These are phyloP conservation scores for Dolichoris vasculosae DNA, from an alignment of 1,140 invertebrate species.

Conservation along the genomic window DNA sequence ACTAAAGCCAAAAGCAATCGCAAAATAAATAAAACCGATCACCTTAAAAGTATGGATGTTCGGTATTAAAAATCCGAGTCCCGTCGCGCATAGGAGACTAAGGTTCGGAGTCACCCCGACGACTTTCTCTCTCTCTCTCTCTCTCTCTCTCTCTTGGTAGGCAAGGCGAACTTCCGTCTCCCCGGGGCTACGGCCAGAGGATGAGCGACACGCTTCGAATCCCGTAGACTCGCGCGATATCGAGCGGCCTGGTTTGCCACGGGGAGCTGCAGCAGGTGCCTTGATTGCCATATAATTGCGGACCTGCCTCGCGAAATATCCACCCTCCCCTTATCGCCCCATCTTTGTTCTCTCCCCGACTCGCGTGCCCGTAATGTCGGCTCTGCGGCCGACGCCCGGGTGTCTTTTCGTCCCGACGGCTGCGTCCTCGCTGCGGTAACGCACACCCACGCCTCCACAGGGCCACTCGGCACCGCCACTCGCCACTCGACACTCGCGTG, in stretches of 20 bases:
- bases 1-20: too few species aligned
- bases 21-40: too few species aligned
- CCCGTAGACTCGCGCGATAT: not conserved
- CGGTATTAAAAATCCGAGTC: too few species aligned
- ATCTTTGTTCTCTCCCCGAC: not conserved
- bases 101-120: too few species aligned
- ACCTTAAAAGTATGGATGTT: too few species aligned
- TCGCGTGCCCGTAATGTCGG: conserved; percentile 30
- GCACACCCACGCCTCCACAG: not conserved
- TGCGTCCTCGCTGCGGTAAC: not conserved
- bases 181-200: not conserved
- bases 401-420: conserved; percentile 22
- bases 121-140: too few species aligned
- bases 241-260: not conserved
- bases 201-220: not conserved
- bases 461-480: too few species aligned
- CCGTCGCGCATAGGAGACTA: too few species aligned
- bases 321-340: conserved; percentile 20
- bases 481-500: conserved; percentile 5
- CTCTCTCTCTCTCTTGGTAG: too few species aligned
- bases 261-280: conserved; percentile 27
- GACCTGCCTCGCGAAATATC: not conserved
- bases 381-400: not conserved
- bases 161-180: not conserved
- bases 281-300: conserved; percentile 42